These are phyloP conservation scores for Otolemur garnettii DNA, from an alignment of 2,113 vertebrate genomes.

Conservation along the genomic window DNA sequence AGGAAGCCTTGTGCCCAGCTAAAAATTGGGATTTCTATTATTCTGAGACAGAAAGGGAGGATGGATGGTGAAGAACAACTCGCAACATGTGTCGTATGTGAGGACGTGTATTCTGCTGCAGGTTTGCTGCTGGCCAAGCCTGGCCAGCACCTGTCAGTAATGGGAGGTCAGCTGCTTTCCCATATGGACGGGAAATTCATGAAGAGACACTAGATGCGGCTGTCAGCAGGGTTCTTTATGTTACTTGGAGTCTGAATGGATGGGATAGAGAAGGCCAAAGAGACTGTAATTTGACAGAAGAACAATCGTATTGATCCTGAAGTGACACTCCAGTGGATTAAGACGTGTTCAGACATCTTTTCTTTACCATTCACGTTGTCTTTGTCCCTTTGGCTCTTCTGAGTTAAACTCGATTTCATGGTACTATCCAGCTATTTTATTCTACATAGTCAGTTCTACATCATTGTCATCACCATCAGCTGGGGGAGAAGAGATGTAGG, in stretches of 20 bases:
- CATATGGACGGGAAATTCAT: neutral
- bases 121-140: neutral
- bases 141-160: neutral
- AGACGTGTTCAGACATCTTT: neutral
- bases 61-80: neutral
- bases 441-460: neutral
- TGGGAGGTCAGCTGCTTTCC: neutral
- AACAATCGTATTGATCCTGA: slow-evolving; percentile 9
- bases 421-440: neutral
- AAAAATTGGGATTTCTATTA: neutral
- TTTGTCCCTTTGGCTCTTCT: neutral
- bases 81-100: neutral
- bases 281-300: neutral
- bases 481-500: neutral
- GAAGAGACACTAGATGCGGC: neutral
- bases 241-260: neutral
- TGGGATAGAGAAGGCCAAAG: neutral
- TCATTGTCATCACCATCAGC: neutral
- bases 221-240: neutral
- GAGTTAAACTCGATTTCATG: neutral
- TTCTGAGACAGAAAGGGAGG: neutral
- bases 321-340: neutral
- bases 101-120: neutral
- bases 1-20: neutral
- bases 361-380: neutral